Base-by-base conservation (phyloP, 2,113 vertebrate species). In the Cynoglossus semilaevis region DNA sequence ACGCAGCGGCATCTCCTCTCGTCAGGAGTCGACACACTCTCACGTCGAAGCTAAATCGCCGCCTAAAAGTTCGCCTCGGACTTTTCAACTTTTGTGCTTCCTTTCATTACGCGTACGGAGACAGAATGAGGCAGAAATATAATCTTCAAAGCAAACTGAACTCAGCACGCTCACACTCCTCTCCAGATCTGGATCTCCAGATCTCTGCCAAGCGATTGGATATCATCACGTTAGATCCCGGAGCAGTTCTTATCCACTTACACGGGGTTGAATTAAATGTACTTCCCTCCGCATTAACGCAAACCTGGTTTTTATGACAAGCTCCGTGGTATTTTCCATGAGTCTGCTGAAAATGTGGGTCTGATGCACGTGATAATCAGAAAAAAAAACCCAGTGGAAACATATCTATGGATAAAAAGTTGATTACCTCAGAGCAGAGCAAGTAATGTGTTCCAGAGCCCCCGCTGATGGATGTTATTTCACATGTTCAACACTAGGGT, bases 141-240 rank as follows among this genome's bases (percentile, higher is more conserved):
- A 74, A 79, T 87, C 79, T 86, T 88, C 83, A 90, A 85, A 84
- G 76, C 76, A 85, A 84, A 84, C 81, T 82, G 84, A 71, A 58
- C 53, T 7, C 58, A 0, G 16, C 40, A 9, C 2, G 11, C 44
- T 51, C 54, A 1, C 29, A 62, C 63, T 58, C 56, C 44, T 52
- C 58, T 51, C 5, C 50, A 57, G 43, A 71, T 41, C 53, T 37
- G 11, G 35, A 76, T 60, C 34, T 48, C 16, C 64, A 16, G 54
- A 58, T 76, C 73, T 57, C 45, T 54, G 67, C 74, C 65, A 41
- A 70, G 60, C 14, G 52, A 49, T 65, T 9, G 7, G 15, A 57
- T 78, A 81, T 72, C 67, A 73, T 71, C 59, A 22, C 47, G 2
- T 47, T 43, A 42, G 51, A 51, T 49, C 15, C 15, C 58, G 54